Conservation (phyloP, 2,797 vertebrate genomes). For the Pseudomugil tenellus region DNA sequence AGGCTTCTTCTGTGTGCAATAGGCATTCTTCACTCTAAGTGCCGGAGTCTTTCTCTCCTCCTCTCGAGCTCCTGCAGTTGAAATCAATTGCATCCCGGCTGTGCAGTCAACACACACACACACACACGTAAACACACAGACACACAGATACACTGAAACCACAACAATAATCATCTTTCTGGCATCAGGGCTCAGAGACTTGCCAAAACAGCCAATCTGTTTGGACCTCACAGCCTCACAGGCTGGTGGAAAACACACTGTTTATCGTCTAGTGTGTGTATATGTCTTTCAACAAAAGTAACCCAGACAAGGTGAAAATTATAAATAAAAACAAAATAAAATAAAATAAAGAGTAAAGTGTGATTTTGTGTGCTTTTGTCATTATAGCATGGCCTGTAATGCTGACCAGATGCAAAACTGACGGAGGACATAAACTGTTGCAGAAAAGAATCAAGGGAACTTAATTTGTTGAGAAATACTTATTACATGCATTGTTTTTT, state of each 20-base stretch:
- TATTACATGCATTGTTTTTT: too few species aligned
- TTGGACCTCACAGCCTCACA: slow-evolving; percentile 56
- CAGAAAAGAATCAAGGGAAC: background rate
- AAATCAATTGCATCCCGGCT: slow-evolving; percentile 50
- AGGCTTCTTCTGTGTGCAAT: slow-evolving; percentile 6
- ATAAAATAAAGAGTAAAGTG: background rate
- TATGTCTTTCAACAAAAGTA: background rate
- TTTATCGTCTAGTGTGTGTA: background rate
- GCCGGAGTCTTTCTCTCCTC: slow-evolving; percentile 17
- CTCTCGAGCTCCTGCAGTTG: slow-evolving; percentile 30
- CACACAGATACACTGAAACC: slow-evolving; percentile 16
- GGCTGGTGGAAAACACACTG: slow-evolving; percentile 36
- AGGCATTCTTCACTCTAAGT: slow-evolving; percentile 22
- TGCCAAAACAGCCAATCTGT: slow-evolving; percentile 61
- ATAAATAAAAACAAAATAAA: background rate
- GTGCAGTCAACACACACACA: slow-evolving; percentile 33
- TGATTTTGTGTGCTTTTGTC: slow-evolving; percentile 2
- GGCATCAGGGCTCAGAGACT: slow-evolving; percentile 34
- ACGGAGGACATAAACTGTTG: background rate
- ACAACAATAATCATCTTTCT: slow-evolving; percentile 36
- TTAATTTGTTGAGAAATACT: background rate
- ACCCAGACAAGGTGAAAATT: background rate
- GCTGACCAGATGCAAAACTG: background rate
- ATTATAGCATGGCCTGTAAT: background rate
- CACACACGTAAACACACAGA: too few species aligned